A percentile compares a stretch with the other conserved stretches of the same genome.
Conservation (phyloP, 1,140 invertebrate species). For the Helicoverpa armigera region DNA sequence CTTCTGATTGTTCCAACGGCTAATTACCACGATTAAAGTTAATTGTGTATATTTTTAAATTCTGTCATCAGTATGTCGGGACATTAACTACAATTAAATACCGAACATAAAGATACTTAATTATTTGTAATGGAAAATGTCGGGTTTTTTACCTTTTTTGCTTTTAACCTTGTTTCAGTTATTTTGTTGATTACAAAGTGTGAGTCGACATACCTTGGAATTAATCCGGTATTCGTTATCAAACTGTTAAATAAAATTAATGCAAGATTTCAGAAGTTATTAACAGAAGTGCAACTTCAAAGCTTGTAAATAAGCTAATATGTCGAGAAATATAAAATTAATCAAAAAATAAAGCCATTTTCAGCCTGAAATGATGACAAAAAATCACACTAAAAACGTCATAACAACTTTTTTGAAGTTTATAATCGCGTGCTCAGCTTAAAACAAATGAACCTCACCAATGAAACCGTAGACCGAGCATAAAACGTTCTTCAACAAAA, state of each 20-base stretch:
- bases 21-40: constrained; percentile 35
- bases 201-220: neutral
- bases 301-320: too few relatives aligned
- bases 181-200: constrained; percentile 9
- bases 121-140: constrained; percentile 28
- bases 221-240: neutral
- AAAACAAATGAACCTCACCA: too few relatives aligned
- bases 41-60: constrained; percentile 28
- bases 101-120: constrained; percentile 34
- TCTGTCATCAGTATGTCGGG: constrained; percentile 17
- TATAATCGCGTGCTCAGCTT: too few relatives aligned
- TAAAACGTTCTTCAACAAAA: neutral
- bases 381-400: too few relatives aligned
- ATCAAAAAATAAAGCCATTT: too few relatives aligned
- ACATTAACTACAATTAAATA: constrained; percentile 38
- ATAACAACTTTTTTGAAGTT: too few relatives aligned
- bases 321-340: too few relatives aligned
- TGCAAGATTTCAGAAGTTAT: neutral
- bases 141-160: neutral
- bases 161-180: constrained; percentile 6
- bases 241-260: neutral
- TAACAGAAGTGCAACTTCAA: too few relatives aligned
- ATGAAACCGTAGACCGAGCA: neutral
- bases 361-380: too few relatives aligned
- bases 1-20: constrained; percentile 1